Base-by-base conservation (phyloP, 2,888 invertebrate species). In the Leucophora obtusa region DNA sequence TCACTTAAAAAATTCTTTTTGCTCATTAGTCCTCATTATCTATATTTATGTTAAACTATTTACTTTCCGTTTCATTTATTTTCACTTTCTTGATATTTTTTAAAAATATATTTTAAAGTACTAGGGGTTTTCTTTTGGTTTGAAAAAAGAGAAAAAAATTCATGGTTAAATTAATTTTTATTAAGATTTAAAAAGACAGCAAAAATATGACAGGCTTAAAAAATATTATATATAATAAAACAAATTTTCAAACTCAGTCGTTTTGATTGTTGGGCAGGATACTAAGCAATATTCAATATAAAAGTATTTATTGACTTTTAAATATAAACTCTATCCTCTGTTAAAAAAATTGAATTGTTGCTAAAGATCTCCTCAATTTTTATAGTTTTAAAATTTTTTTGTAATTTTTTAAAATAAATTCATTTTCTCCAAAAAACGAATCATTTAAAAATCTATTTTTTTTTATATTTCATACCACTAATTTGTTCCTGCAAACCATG, bases 1-100 rank as follows among this genome's bases (percentile, higher is more conserved):
- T 1, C 59, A 47, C 33, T 68, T 60, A 60, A 68, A 8, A 68
- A 53, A 28, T 59, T 43, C 53, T 60, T 68, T 51, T 10, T 11
- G 18, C 66, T 74, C 74, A 68, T 74, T 74, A 74, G 60, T 53
- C 66, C 50, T 66, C 51, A 53, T 66, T 72, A 33, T 51, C 15
- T 28, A 38, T 38, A 59, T 68, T 68, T 50, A 53, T 68, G 66
- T 43, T 51, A 18, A 60, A 33, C 28, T 53, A 24, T 73, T 59
- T 33, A 58, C 72, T 66, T 63, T 62, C 63, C 33, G 33, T 71
- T 60, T 43, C 51, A 62, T 54, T 62, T 47, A 53, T n/a, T 33
- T 62, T 63, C 56, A 63, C 63, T 72, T 72, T 56, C 50, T 50
- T 63, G 18, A 54, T 14, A 24, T 9, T n/a, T 28, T 28, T n/a